These are phyloP conservation scores for Caenorhabditis panamensis DNA, from an alignment of 2,888 invertebrate species.

Conservation along the genomic window DNA sequence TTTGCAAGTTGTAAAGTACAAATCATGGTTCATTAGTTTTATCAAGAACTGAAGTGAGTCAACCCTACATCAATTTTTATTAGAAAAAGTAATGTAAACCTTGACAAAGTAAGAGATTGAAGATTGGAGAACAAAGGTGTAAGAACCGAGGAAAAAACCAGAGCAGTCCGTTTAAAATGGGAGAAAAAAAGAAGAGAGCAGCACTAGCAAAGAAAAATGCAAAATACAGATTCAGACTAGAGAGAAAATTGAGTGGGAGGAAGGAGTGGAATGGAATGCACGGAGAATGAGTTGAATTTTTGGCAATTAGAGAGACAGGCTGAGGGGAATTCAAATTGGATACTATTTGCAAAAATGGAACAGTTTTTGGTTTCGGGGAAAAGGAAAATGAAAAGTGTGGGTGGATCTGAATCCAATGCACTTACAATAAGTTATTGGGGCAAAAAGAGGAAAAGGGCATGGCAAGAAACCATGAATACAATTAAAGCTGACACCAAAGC, in stretches of 20 bases:
- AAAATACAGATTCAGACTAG: constrained; percentile 37
- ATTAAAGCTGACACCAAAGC: constrained; percentile 60
- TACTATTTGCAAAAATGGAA: not conserved
- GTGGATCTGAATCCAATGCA: no score
- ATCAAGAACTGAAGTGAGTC: not conserved
- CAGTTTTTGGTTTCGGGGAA: not conserved
- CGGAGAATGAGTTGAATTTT: constrained; percentile 25
- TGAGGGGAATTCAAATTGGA: constrained; percentile 8
- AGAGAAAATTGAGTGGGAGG: constrained; percentile 2
- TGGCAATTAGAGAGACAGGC: constrained; percentile 39
- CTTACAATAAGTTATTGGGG: constrained; percentile 25
- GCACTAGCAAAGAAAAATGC: not conserved
- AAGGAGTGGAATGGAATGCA: constrained; percentile 12
- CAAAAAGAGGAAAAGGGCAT: not conserved
- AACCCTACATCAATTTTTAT: constrained; percentile 33
- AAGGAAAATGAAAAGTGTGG: not conserved
- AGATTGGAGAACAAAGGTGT: constrained; percentile 5
- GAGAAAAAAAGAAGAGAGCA: constrained; percentile 4
- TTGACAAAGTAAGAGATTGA: not conserved
- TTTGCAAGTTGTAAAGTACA: no score
- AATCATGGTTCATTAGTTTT: not conserved
- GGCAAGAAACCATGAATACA: not conserved
- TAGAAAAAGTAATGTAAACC: constrained; percentile 18
- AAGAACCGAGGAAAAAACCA: constrained; percentile 55
- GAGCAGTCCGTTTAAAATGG: constrained; percentile 46